These are phyloP conservation scores for Spondyliosoma cantharus DNA, from an alignment of 2,797 vertebrate genomes.

Conservation along the genomic window DNA sequence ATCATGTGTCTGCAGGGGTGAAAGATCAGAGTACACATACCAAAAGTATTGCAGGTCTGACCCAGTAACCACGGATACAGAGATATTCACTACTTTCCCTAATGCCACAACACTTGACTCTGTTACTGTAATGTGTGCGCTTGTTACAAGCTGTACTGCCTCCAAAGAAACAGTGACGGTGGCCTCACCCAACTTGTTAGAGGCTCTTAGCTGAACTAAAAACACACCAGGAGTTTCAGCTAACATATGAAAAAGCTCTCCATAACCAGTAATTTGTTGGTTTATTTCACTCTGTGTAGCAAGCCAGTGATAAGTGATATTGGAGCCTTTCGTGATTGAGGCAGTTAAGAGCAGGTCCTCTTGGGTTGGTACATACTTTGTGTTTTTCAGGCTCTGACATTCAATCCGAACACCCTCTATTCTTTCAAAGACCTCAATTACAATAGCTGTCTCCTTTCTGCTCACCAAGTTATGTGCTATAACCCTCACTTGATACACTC, in stretches of 20 bases:
- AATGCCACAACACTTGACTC: constrained; percentile 53
- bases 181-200: constrained; percentile 78
- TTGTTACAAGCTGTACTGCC: constrained; percentile 74
- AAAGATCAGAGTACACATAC: constrained; percentile 62
- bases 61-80: constrained; percentile 73
- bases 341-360: constrained; percentile 72
- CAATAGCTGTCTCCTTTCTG: constrained; percentile 64
- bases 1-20: constrained; percentile 55
- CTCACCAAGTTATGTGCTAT: constrained; percentile 77
- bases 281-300: constrained; percentile 49
- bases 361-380: constrained; percentile 74
- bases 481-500: constrained; percentile 76
- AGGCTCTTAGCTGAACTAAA: constrained; percentile 75
- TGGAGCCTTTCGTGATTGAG: constrained; percentile 79
- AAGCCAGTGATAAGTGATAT: constrained; percentile 81
- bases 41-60: constrained; percentile 83
- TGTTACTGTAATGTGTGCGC: constrained; percentile 62
- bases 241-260: constrained; percentile 66
- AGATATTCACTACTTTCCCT: constrained; percentile 76
- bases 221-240: constrained; percentile 73
- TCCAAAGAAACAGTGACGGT: constrained; percentile 61
- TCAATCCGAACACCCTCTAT: constrained; percentile 78
- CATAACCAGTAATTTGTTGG: constrained; percentile 31
- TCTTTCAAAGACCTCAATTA: constrained; percentile 80
- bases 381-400: constrained; percentile 61